These are phyloP conservation scores for Luehdorfia chinensis DNA, from an alignment of 1,140 invertebrate species.

Conservation along the genomic window DNA sequence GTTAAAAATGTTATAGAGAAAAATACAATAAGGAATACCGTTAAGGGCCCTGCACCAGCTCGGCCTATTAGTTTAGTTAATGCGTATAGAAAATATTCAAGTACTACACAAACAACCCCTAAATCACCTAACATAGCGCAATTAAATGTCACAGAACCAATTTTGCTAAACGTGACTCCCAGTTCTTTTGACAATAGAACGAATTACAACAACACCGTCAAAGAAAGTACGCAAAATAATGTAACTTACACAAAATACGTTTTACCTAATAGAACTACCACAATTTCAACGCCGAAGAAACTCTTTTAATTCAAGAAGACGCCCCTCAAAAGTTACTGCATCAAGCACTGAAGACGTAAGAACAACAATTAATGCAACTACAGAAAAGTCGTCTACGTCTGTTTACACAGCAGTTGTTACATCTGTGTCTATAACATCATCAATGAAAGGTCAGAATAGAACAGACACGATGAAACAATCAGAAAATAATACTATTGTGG, in stretches of 20 bases:
- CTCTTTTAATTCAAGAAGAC: conserved; percentile 57
- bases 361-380: conserved; percentile 41
- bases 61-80: conserved; percentile 65
- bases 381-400: conserved; percentile 63
- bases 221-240: conserved; percentile 29
- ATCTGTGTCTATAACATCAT: conserved; percentile 74
- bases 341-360: conserved; percentile 49
- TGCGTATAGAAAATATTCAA: conserved; percentile 68
- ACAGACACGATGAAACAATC: conserved; percentile 46
- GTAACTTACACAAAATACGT: conserved; percentile 30
- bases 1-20: conserved; percentile 75
- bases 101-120: conserved; percentile 46
- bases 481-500: conserved; percentile 39
- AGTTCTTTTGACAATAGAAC: conserved; percentile 34
- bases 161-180: conserved; percentile 41
- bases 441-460: conserved; percentile 67
- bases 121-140: conserved; percentile 38
- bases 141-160: conserved; percentile 48
- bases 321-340: conserved; percentile 49
- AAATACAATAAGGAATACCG: conserved; percentile 73
- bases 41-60: conserved; percentile 68
- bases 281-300: conserved; percentile 33
- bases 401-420: conserved; percentile 76
- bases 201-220: conserved; percentile 26
- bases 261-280: conserved; percentile 33